These are phyloP conservation scores for Macrobrachium nipponense DNA, from an alignment of 1,140 invertebrate species.

Conservation along the genomic window DNA sequence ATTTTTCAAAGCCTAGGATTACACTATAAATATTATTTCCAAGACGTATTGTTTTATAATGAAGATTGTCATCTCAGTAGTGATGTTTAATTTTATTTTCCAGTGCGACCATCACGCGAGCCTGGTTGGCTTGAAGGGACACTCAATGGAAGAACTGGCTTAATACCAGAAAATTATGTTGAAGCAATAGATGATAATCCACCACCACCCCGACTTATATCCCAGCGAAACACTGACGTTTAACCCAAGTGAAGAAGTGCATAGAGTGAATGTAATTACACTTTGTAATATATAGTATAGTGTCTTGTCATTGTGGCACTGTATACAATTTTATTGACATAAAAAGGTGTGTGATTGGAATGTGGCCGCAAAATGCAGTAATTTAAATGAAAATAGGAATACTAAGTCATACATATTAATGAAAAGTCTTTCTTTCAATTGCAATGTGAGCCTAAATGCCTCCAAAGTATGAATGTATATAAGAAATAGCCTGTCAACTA, in stretches of 20 bases:
- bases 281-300: slow-evolving; percentile 11
- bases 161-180: slow-evolving; percentile 98
- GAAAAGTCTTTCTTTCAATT: too few species aligned
- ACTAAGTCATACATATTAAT: too few species aligned
- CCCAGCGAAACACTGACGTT: slow-evolving; percentile 61
- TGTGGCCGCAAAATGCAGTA: too few species aligned
- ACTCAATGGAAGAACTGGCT: slow-evolving; percentile 90
- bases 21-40: neutral
- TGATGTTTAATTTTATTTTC: slow-evolving; percentile 67
- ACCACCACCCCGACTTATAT: slow-evolving; percentile 46
- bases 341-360: too few species aligned
- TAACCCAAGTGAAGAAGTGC: slow-evolving; percentile 24
- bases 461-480: too few species aligned
- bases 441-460: too few species aligned
- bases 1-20: neutral
- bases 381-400: too few species aligned
- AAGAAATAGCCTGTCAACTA: too few species aligned
- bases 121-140: slow-evolving; percentile 97
- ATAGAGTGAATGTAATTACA: neutral
- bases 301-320: neutral
- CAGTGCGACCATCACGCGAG: slow-evolving; percentile 90
- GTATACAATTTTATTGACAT: neutral
- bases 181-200: slow-evolving; percentile 76
- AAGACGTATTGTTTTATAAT: neutral
- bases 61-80: neutral